These are phyloP conservation scores for Subacronicta megacephala DNA, from an alignment of 2,888 invertebrate genomes.

Conservation along the genomic window DNA sequence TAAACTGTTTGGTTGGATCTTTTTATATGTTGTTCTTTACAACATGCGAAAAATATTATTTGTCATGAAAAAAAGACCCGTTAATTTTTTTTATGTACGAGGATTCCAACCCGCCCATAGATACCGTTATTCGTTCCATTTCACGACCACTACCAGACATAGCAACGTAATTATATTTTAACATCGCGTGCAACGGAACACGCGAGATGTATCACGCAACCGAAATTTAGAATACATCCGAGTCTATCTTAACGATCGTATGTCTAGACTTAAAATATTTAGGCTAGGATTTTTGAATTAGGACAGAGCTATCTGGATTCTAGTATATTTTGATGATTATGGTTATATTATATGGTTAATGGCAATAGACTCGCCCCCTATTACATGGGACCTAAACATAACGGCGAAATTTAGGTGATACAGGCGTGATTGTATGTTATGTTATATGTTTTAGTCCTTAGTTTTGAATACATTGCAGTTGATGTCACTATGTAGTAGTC, in stretches of 20 bases:
- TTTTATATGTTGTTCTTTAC: no score
- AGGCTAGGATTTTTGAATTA: constrained; percentile 13
- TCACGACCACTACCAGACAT: constrained; percentile 39
- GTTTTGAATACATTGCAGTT: no score
- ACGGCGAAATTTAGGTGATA: no score
- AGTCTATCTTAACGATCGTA: constrained; percentile 25
- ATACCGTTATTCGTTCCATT: constrained; percentile 49
- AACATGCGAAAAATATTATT: no score
- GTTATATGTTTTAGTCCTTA: no score
- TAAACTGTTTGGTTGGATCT: no score
- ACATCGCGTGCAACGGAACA: constrained; percentile 46
- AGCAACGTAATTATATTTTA: constrained; percentile 36
- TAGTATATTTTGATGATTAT: constrained; percentile 21
- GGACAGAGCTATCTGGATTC: not conserved
- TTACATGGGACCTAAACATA: no score
- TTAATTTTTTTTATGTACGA: constrained; percentile 10
- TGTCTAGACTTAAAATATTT: constrained; percentile 46
- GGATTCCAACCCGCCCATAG: constrained; percentile 42
- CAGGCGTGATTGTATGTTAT: no score
- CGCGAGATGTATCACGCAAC: constrained; percentile 44
- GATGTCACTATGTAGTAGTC: no score
- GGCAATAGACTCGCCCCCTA: no score
- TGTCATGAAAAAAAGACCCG: not conserved
- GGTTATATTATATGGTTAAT: no score
- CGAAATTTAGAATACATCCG: constrained; percentile 39